phyloP scores from a whole-genome alignment of 2,888 invertebrate genomes.

The Lasioglossum morio region DNA sequence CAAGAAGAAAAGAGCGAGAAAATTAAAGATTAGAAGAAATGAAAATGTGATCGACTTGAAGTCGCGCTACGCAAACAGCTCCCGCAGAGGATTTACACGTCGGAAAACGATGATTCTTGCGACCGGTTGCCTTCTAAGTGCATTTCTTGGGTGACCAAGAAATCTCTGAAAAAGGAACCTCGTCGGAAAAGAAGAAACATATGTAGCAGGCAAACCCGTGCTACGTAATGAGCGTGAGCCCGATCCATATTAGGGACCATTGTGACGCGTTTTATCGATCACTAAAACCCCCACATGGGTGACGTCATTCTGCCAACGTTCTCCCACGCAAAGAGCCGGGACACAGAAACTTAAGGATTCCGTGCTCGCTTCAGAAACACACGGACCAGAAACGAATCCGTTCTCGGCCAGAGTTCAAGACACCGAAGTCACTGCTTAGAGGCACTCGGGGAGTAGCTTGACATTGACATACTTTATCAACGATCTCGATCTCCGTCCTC shows the following conservation, averaged over 20 bases:
- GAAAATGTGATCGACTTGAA: not conserved
- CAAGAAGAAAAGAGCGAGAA: too few species aligned
- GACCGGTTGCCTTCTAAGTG: constrained; percentile 1
- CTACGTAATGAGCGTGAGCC: constrained; percentile 37
- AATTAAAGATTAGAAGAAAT: too few species aligned
- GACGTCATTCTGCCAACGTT: constrained; percentile 73
- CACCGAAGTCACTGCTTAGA: constrained; percentile 41
- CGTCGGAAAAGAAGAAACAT: not conserved
- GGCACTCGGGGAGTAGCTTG: constrained; percentile 32
- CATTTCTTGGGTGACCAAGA: not conserved
- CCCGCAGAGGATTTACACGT: not conserved
- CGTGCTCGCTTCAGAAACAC: constrained; percentile 39
- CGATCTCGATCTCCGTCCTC: constrained; percentile 37
- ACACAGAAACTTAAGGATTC: constrained; percentile 48
- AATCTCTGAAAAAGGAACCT: not conserved
- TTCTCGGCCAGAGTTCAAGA: constrained; percentile 33
- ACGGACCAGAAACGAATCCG: constrained; percentile 33
- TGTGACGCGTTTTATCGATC: constrained; percentile 73
- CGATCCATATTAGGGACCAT: constrained; percentile 71
- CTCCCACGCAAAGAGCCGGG: constrained; percentile 62
- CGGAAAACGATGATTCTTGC: not conserved
- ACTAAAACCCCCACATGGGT: constrained; percentile 64
- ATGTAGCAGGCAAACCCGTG: not conserved
- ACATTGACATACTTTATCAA: constrained; percentile 69
- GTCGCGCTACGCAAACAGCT: not conserved